Evolutionary conservation across 2,888 invertebrate species (phyloP).

Genomic region (Biston betularia): DNA sequence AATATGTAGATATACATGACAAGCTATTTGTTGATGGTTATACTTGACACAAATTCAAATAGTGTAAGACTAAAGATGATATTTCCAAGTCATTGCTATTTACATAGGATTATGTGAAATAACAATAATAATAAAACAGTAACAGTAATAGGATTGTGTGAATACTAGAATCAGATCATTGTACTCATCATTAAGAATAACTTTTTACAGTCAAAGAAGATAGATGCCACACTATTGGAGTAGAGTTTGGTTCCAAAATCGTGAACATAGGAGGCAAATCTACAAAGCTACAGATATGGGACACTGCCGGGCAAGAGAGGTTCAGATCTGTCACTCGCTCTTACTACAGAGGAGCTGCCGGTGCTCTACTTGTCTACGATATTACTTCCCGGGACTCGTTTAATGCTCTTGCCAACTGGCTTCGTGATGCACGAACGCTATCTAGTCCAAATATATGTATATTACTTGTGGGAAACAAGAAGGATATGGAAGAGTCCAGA

Average conservation of each 20-base stretch:
- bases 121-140: neutral
- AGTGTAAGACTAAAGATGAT: no score
- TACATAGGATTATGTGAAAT: neutral
- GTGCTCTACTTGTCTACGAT: conserved; percentile 96
- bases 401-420: conserved; percentile 95
- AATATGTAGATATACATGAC: no score
- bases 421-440: conserved; percentile 92
- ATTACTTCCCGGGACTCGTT: conserved; percentile 97
- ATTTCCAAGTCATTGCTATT: no score
- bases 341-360: conserved; percentile 95
- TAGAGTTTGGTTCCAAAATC: conserved; percentile 95
- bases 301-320: conserved; percentile 98
- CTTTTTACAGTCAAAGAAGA: conserved; percentile 90
- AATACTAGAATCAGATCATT: neutral
- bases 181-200: neutral
- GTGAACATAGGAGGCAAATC: conserved; percentile 93
- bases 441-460: conserved; percentile 94
- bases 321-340: conserved; percentile 97
- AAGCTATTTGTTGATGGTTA: no score
- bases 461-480: conserved; percentile 93
- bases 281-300: conserved; percentile 93
- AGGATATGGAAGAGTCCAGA: conserved; percentile 92
- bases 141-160: no score
- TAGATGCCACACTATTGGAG: conserved; percentile 94
- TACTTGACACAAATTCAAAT: no score